These are phyloP conservation scores for Dissostichus mawsoni DNA, from an alignment of 2,113 vertebrate genomes.

Conservation along the genomic window DNA sequence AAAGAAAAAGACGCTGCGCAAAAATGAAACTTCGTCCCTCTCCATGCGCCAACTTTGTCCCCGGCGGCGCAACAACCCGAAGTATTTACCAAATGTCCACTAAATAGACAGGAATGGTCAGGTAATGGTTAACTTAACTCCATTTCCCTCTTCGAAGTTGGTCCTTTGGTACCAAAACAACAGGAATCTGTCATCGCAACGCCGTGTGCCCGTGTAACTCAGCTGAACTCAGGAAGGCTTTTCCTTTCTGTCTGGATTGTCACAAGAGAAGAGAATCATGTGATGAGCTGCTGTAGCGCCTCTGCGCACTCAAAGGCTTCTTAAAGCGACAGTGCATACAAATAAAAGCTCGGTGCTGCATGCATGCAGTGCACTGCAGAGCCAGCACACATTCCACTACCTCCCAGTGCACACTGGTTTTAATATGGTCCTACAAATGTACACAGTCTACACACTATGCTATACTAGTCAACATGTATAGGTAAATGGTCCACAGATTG, in stretches of 20 bases:
- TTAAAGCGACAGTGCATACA: conserved; percentile 78
- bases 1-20: conserved; percentile 69
- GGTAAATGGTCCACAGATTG: too few relatives aligned
- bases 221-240: conserved; percentile 64
- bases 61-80: conserved; percentile 60
- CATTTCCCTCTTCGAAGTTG: conserved; percentile 49
- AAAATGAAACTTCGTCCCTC: conserved; percentile 80
- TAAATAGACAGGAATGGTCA: conserved; percentile 27
- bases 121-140: conserved; percentile 61
- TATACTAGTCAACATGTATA: not conserved
- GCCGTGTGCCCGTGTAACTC: conserved; percentile 58
- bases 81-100: conserved; percentile 26
- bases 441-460: not conserved
- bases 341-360: conserved; percentile 26
- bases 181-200: conserved; percentile 43
- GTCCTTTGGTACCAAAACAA: conserved; percentile 40
- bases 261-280: conserved; percentile 89
- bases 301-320: conserved; percentile 63
- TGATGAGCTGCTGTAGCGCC: conserved; percentile 75
- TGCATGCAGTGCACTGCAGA: conserved; percentile 20
- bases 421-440: too few relatives aligned
- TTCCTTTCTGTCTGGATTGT: conserved; percentile 79
- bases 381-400: not conserved
- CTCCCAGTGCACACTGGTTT: not conserved
- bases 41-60: conserved; percentile 85